Percentiles rank a stretch among this genome's conserved stretches.
Conservation (phyloP, 1,140 invertebrate species). For the Zelostemma sp. region DNA sequence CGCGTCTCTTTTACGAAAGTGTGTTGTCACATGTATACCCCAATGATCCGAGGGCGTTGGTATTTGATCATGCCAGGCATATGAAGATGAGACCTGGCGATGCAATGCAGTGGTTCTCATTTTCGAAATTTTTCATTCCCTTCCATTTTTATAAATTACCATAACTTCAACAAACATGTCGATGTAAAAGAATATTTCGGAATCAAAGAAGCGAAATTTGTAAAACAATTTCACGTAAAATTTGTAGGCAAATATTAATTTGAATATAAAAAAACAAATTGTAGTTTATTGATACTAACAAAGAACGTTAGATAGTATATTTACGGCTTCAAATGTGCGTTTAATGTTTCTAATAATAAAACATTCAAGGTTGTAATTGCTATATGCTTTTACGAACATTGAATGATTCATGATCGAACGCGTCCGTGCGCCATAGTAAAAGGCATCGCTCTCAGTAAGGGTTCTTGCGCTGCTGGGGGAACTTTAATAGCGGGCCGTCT, state of each 20-base stretch:
- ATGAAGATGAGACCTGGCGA: conserved; percentile 55
- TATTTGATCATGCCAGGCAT: conserved; percentile 48
- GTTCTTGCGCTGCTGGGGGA: conserved; percentile 47
- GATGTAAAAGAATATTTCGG: too few relatives aligned
- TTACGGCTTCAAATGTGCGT: not conserved
- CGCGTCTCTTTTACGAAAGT: conserved; percentile 28
- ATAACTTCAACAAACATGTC: too few relatives aligned
- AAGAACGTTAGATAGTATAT: too few relatives aligned
- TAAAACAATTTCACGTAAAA: too few relatives aligned
- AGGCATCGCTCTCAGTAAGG: conserved; percentile 32
- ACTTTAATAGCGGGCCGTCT: conserved; percentile 52
- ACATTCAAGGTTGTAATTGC: not conserved
- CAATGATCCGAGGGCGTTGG: conserved; percentile 43
- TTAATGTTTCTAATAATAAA: not conserved
- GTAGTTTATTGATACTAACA: too few relatives aligned
- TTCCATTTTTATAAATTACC: too few relatives aligned
- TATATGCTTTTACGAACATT: not conserved
- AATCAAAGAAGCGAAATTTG: too few relatives aligned
- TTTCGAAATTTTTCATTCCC: not conserved
- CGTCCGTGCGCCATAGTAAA: conserved; percentile 33
- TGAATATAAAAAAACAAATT: too few relatives aligned
- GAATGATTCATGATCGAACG: conserved; percentile 3
- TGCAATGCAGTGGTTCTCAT: conserved; percentile 51
- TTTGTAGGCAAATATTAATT: too few relatives aligned
- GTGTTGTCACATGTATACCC: conserved; percentile 34